These are phyloP conservation scores for Panorpa germanica DNA, from an alignment of 2,888 invertebrate species.

Conservation along the genomic window DNA sequence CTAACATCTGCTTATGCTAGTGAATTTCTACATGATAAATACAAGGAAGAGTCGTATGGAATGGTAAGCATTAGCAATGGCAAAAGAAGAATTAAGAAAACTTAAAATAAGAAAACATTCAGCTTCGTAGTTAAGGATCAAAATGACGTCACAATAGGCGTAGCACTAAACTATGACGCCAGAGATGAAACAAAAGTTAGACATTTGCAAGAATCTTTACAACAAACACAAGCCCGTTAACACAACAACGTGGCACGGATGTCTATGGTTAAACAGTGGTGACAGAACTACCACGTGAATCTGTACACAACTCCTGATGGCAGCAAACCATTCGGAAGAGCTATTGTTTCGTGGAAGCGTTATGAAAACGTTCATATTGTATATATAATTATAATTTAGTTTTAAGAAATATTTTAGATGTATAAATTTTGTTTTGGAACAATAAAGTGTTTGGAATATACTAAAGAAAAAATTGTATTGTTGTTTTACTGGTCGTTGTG, in stretches of 20 bases:
- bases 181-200: constrained; percentile 58
- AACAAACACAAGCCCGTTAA: constrained; percentile 75
- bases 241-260: constrained; percentile 70
- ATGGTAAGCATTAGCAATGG: no score
- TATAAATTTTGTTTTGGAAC: no score
- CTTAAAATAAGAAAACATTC: constrained; percentile 45
- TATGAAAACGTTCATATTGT: no score
- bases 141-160: constrained; percentile 38
- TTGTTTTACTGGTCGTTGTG: no score
- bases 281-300: constrained; percentile 64
- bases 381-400: no score
- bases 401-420: no score
- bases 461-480: no score
- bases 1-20: no score
- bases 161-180: constrained; percentile 64
- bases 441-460: no score
- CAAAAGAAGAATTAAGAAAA: constrained; percentile 54
- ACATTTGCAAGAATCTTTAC: constrained; percentile 62
- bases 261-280: constrained; percentile 62
- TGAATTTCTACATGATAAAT: no score
- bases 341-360: constrained; percentile 71
- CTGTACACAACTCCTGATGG: constrained; percentile 53
- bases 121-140: constrained; percentile 48
- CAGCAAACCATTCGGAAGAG: constrained; percentile 51
- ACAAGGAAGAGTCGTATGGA: no score